phyloP scores from a whole-genome alignment of 2,113 vertebrate genomes.

The Heliornis fulica region DNA sequence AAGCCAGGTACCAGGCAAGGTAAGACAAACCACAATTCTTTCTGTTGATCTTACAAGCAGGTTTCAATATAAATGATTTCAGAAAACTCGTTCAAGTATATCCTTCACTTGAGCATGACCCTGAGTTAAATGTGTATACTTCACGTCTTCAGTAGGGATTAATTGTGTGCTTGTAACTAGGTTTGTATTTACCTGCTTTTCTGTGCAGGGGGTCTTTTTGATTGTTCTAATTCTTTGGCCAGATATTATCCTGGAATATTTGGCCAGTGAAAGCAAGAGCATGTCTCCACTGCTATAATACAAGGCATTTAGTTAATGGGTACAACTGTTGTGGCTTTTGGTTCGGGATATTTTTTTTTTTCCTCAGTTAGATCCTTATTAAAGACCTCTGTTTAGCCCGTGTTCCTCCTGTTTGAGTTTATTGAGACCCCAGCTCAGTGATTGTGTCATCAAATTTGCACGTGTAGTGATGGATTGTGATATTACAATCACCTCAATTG shows the following conservation, averaged over 20 bases:
- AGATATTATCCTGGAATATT: not conserved
- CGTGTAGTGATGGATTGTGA: not conserved
- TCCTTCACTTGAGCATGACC: not conserved
- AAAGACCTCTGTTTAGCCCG: not conserved
- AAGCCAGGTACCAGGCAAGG: slow-evolving; percentile 39
- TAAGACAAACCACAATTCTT: slow-evolving; percentile 26
- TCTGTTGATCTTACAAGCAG: not conserved
- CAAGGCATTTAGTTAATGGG: not conserved
- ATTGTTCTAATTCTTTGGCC: not conserved
- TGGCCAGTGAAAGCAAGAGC: not conserved
- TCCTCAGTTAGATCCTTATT: not conserved
- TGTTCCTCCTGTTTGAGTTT: not conserved
- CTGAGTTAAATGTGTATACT: not conserved
- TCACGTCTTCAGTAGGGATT: not conserved
- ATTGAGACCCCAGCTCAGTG: not conserved
- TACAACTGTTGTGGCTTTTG: not conserved
- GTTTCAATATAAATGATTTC: not conserved
- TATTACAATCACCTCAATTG: not conserved
- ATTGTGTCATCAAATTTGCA: slow-evolving; percentile 15
- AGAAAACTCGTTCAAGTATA: not conserved
- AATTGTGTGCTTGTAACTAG: not conserved
- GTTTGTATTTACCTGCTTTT: not conserved
- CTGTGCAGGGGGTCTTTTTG: not conserved
- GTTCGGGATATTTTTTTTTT: not conserved
- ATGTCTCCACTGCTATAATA: not conserved